These are phyloP conservation scores for Napeogenes sylphis DNA, from an alignment of 2,888 invertebrate species.

Conservation along the genomic window DNA sequence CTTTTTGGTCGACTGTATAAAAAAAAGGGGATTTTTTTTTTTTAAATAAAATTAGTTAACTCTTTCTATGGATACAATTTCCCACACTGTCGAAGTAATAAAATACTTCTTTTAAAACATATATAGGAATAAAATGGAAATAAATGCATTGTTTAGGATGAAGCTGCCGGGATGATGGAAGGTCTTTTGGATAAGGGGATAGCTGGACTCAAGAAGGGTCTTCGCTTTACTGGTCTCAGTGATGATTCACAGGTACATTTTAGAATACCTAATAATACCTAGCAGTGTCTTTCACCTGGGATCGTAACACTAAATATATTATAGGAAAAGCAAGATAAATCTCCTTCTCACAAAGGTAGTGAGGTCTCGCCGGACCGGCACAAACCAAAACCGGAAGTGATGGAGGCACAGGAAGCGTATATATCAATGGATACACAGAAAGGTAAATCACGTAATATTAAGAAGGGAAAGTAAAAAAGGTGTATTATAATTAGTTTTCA, in stretches of 20 bases:
- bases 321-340: slow-evolving; percentile 49
- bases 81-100: too few species aligned
- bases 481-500: neutral
- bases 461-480: neutral
- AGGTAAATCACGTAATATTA: slow-evolving; percentile 31
- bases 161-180: slow-evolving; percentile 81
- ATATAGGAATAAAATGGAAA: neutral
- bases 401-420: slow-evolving; percentile 39
- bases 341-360: slow-evolving; percentile 42
- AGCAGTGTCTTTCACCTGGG: neutral
- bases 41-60: too few species aligned
- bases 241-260: slow-evolving; percentile 57
- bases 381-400: slow-evolving; percentile 30
- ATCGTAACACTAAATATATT: neutral
- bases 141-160: slow-evolving; percentile 61
- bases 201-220: slow-evolving; percentile 78
- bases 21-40: too few species aligned
- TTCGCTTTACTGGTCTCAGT: slow-evolving; percentile 78
- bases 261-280: neutral
- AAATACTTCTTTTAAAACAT: neutral
- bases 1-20: too few species aligned
- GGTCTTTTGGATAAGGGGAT: slow-evolving; percentile 80
- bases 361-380: slow-evolving; percentile 47
- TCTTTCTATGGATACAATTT: too few species aligned
- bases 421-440: slow-evolving; percentile 27